Conservation (phyloP, 2,797 vertebrate genomes). For the Pogonophryne albipinna region DNA sequence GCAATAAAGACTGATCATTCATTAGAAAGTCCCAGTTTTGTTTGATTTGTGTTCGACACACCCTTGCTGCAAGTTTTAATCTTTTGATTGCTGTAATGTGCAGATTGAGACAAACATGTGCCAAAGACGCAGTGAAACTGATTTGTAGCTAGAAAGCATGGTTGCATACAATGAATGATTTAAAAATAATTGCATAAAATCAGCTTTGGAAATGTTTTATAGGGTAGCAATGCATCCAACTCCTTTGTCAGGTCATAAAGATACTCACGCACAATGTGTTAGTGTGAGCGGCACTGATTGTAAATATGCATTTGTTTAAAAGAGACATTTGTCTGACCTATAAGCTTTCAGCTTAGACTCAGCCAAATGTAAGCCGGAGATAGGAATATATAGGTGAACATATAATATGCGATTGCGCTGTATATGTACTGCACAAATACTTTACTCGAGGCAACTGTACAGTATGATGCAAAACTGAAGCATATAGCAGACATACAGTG, state of each 20-base stretch:
- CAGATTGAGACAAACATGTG: not conserved
- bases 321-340: not conserved
- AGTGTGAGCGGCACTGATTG: not conserved
- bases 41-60: not conserved
- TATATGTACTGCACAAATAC: not conserved
- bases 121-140: not conserved
- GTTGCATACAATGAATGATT: not conserved
- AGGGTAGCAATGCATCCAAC: not conserved
- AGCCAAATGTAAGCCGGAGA: not conserved
- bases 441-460: not conserved
- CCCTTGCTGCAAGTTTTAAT: not conserved
- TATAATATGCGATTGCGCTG: not conserved
- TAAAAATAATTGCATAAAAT: not conserved
- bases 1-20: not conserved
- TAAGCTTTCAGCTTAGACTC: not conserved
- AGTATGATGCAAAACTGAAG: not conserved
- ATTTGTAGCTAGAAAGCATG: not conserved
- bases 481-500: not conserved
- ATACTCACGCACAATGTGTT: not conserved
- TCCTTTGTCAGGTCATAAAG: not conserved
- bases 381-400: not conserved
- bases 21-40: not conserved
- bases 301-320: not conserved
- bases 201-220: constrained; percentile 1
- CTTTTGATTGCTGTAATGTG: not conserved